A percentile compares a stretch with the other conserved stretches of the same genome.
phyloP scores from a whole-genome alignment of 2,113 vertebrate genomes.

The Rhinichthys klamathensis region DNA sequence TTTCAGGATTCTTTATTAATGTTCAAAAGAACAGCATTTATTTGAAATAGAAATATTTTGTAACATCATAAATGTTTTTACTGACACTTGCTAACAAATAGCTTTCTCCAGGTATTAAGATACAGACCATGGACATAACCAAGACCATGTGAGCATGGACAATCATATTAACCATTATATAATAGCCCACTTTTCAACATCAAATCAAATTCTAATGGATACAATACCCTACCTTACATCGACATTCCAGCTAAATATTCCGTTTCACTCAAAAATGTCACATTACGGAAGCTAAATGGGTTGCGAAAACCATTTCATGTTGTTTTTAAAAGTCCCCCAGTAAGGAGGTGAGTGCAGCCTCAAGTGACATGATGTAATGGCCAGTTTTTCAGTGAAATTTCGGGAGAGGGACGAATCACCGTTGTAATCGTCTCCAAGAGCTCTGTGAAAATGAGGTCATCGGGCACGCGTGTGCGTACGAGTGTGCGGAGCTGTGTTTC shows the following conservation, averaged over 20 bases:
- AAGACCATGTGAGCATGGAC: not conserved
- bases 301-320: conserved; percentile 15
- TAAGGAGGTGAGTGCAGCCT: conserved; percentile 51
- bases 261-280: not conserved
- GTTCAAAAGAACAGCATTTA: not conserved
- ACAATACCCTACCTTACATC: not conserved
- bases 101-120: not conserved
- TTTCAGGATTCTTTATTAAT: not conserved
- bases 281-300: not conserved
- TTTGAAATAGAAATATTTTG: not conserved
- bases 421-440: conserved; percentile 39
- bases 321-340: conserved; percentile 42
- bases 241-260: not conserved
- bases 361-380: conserved; percentile 65
- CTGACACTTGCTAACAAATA: not conserved
- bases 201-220: not conserved
- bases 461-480: not conserved
- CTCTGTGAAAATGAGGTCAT: conserved; percentile 42
- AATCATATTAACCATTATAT: not conserved
- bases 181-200: conserved; percentile 1
- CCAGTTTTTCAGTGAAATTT: conserved; percentile 65
- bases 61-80: not conserved
- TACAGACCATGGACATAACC: not conserved
- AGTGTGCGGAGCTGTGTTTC: not conserved
- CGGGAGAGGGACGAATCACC: conserved; percentile 20